Conservation (phyloP, 1,140 invertebrate genomes). For the Drosophila nasuta region DNA sequence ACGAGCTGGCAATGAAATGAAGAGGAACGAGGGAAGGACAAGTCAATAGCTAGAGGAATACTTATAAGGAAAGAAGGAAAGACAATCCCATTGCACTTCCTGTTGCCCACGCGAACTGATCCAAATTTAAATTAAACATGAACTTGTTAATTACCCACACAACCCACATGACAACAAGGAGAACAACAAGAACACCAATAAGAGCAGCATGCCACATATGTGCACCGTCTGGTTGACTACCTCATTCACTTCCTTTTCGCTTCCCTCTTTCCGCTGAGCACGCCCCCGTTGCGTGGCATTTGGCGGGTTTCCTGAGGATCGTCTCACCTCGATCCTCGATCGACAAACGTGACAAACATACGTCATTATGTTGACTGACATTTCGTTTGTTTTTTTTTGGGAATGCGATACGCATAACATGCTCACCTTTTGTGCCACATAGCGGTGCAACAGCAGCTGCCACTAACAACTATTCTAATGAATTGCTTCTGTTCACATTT, state of each 20-base stretch:
- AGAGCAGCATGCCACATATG: conserved; percentile 44
- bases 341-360: conserved; percentile 70
- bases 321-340: conserved; percentile 39
- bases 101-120: conserved; percentile 60
- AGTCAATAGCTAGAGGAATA: conserved; percentile 13
- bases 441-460: conserved; percentile 29
- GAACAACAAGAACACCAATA: conserved; percentile 20
- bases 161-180: conserved; percentile 44
- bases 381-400: conserved; percentile 13
- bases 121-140: conserved; percentile 78
- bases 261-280: conserved; percentile 8
- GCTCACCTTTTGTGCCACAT: conserved; percentile 37
- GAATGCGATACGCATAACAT: conserved; percentile 60
- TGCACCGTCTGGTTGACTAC: conserved; percentile 43
- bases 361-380: conserved; percentile 49
- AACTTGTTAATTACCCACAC: conserved; percentile 73
- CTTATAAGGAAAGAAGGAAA: conserved; percentile 17
- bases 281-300: conserved; percentile 55
- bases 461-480: conserved; percentile 62
- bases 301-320: conserved; percentile 70
- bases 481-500: conserved; percentile 58
- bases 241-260: conserved; percentile 47
- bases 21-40: conserved; percentile 2
- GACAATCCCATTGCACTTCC: conserved; percentile 47
- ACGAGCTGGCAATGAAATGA: conserved; percentile 19